phyloP scores from a whole-genome alignment of 1,140 invertebrate genomes.

The Riptortus pedestris region DNA sequence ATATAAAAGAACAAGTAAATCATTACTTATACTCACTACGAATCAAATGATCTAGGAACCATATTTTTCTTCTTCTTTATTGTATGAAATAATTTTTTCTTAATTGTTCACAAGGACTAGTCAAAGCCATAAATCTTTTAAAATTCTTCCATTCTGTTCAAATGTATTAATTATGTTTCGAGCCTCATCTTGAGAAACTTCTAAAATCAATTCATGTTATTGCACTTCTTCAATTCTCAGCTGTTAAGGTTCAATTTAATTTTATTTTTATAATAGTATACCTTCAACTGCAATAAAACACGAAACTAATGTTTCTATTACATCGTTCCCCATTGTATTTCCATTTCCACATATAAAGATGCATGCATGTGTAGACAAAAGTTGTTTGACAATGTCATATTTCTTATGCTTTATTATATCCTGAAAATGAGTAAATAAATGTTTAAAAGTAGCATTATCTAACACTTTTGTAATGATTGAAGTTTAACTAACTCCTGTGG shows the following conservation, averaged over 20 bases:
- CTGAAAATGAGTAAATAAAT: slow-evolving; percentile 53
- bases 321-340: slow-evolving; percentile 57
- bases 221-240: neutral
- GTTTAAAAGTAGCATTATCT: neutral
- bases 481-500: neutral
- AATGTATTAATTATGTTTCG: neutral
- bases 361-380: slow-evolving; percentile 44
- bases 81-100: too few species aligned
- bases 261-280: neutral
- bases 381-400: slow-evolving; percentile 43
- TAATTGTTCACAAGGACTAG: too few species aligned
- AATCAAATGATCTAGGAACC: too few species aligned
- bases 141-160: neutral
- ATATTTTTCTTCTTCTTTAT: too few species aligned
- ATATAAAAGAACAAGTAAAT: too few species aligned
- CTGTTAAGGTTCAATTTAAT: neutral
- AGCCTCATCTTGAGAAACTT: neutral
- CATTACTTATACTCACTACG: too few species aligned
- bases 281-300: slow-evolving; percentile 42
- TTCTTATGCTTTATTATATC: slow-evolving; percentile 42
- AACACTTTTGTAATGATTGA: neutral
- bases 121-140: neutral
- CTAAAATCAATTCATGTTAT: neutral
- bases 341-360: slow-evolving; percentile 73
- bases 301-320: slow-evolving; percentile 47